phyloP scores from a whole-genome alignment of 2,888 invertebrate species.

The Cheilosia soror region DNA sequence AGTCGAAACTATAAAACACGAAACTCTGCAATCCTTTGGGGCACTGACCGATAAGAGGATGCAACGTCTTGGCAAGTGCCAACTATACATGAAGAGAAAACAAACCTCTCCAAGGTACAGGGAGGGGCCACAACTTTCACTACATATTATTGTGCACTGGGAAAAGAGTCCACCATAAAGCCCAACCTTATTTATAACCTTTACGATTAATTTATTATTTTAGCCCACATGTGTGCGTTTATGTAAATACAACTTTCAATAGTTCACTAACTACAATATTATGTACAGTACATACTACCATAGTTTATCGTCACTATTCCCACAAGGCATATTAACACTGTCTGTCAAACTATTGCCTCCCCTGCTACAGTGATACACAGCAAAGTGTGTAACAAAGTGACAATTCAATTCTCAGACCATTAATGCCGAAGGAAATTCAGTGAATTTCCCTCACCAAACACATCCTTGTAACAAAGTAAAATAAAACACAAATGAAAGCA shows the following conservation, averaged over 20 bases:
- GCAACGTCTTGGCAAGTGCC: too few species aligned
- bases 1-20: too few species aligned
- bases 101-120: too few species aligned
- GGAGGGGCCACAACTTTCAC: too few species aligned
- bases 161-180: too few species aligned
- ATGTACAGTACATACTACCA: neutral
- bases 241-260: slow-evolving; percentile 16
- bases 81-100: too few species aligned
- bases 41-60: too few species aligned
- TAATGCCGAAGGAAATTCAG: slow-evolving; percentile 14
- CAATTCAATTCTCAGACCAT: slow-evolving; percentile 48
- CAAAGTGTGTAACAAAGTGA: slow-evolving; percentile 31
- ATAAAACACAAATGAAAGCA: slow-evolving; percentile 16
- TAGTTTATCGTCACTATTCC: slow-evolving; percentile 15
- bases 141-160: too few species aligned
- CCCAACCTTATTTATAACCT: too few species aligned
- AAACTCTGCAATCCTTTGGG: too few species aligned
- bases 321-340: slow-evolving; percentile 28
- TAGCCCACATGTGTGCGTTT: neutral
- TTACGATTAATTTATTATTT: neutral
- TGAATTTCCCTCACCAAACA: slow-evolving; percentile 30
- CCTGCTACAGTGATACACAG: neutral
- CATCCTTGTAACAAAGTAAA: slow-evolving; percentile 14
- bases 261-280: neutral
- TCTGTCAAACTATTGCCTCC: slow-evolving; percentile 11